Conservation (phyloP, 2,113 vertebrate genomes). For the Scophthalmus maximus region DNA sequence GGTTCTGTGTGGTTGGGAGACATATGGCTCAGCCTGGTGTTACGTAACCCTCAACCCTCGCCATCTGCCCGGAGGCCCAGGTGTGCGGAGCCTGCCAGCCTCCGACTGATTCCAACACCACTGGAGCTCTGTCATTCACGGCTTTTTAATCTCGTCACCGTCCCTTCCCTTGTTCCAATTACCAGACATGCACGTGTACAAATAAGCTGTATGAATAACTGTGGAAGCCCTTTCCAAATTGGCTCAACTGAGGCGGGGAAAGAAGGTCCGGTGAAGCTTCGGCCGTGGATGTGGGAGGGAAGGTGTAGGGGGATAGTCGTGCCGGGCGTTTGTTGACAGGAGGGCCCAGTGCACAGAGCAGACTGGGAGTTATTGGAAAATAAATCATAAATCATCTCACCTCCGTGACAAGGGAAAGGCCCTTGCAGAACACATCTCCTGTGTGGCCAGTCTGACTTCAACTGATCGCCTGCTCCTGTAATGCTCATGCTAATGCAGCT, state of each 20-base stretch:
- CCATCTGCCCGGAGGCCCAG: constrained; percentile 84
- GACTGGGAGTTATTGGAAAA: constrained; percentile 79
- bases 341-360: constrained; percentile 67
- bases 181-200: constrained; percentile 63
- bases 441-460: constrained; percentile 67
- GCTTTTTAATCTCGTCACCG: constrained; percentile 65
- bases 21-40: constrained; percentile 83
- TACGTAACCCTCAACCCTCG: constrained; percentile 81
- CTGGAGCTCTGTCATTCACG: constrained; percentile 80
- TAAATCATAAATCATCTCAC: constrained; percentile 84
- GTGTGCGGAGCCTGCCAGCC: constrained; percentile 78
- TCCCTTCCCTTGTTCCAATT: constrained; percentile 72
- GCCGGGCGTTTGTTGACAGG: constrained; percentile 68
- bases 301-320: constrained; percentile 42
- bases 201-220: constrained; percentile 61
- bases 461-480: constrained; percentile 56
- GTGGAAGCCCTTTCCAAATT: constrained; percentile 51
- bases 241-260: constrained; percentile 25
- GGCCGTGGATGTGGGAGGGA: constrained; percentile 41
- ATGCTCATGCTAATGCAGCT: constrained; percentile 72
- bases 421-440: constrained; percentile 69
- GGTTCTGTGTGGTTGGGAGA: constrained; percentile 79
- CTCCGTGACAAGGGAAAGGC: constrained; percentile 72
- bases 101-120: constrained; percentile 69
- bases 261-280: constrained; percentile 16